Percentiles rank a stretch among this genome's conserved stretches.
These are phyloP conservation scores for Balanococcus diminutus DNA, from an alignment of 2,888 invertebrate genomes.

Conservation along the genomic window DNA sequence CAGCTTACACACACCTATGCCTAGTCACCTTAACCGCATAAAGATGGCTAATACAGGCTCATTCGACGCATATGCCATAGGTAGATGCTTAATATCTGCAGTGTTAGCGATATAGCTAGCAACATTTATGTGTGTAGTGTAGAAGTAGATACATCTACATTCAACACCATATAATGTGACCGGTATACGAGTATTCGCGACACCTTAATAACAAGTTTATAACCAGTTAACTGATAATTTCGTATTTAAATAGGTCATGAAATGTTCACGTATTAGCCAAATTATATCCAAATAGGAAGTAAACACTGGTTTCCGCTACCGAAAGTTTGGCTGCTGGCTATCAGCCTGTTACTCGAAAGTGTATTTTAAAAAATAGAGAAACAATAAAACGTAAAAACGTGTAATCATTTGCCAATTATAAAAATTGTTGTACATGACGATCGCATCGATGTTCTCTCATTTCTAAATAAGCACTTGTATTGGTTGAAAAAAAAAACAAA, in stretches of 20 bases:
- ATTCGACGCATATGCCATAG: no score
- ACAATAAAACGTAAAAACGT: neutral
- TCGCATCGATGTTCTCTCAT: neutral
- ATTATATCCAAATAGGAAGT: conserved; percentile 28
- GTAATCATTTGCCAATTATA: neutral
- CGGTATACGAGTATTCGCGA: conserved; percentile 1
- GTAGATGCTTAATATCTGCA: no score
- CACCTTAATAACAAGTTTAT: conserved; percentile 38
- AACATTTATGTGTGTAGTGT: neutral
- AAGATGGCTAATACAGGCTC: no score
- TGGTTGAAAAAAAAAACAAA: neutral
- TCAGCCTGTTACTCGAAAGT: neutral
- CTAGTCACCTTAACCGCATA: no score
- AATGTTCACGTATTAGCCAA: conserved; percentile 21
- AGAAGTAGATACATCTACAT: neutral
- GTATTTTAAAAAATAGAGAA: neutral
- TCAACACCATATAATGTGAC: neutral
- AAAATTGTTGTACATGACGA: neutral
- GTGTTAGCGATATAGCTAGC: neutral
- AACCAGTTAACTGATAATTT: conserved; percentile 35
- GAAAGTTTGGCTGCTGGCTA: neutral
- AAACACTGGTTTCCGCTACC: conserved; percentile 8
- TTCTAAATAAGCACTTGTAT: neutral
- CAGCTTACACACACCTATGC: no score
- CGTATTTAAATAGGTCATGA: conserved; percentile 19